These are phyloP conservation scores for Rhorus exstirpatorius DNA, from an alignment of 2,888 invertebrate species.

Conservation along the genomic window DNA sequence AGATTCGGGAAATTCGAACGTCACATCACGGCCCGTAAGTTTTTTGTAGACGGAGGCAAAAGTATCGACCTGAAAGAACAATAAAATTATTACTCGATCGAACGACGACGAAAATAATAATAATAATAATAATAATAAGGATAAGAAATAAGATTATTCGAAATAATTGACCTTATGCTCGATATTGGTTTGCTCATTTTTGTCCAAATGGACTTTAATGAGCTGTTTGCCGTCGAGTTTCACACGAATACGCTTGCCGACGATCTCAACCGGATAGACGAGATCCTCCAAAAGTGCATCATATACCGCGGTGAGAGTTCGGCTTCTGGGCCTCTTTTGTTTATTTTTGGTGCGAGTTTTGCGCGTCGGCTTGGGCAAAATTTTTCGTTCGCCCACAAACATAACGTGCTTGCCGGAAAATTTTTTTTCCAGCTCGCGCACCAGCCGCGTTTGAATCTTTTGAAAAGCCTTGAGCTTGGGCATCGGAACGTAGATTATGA, in stretches of 20 bases:
- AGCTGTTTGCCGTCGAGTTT: conserved; percentile 98
- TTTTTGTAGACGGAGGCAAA: conserved; percentile 99
- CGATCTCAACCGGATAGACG: conserved; percentile 99
- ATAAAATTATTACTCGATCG: conserved; percentile 35
- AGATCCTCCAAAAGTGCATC: conserved; percentile 99
- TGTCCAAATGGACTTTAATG: conserved; percentile 99
- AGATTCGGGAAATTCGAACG: conserved; percentile 99
- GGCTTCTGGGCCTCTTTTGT: conserved; percentile 92
- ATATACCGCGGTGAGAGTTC: conserved; percentile 98
- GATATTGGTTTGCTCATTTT: conserved; percentile 99
- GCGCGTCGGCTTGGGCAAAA: conserved; percentile 98
- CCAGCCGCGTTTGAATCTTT: conserved; percentile 98
- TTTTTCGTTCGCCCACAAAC: conserved; percentile 98
- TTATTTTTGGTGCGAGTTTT: conserved; percentile 93
- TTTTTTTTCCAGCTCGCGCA: conserved; percentile 99
- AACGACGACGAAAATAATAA: conserved; percentile 19
- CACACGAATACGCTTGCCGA: conserved; percentile 98
- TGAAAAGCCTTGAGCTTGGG: conserved; percentile 99
- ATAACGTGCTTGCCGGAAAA: conserved; percentile 99
- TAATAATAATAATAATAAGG: neutral
- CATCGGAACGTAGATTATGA: conserved; percentile 99
- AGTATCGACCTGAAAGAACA: conserved; percentile 95
- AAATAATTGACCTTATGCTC: conserved; percentile 94
- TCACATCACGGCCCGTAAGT: conserved; percentile 99
- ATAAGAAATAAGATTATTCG: neutral